Evolutionary conservation across 2,113 vertebrate genomes (phyloP).

Genomic region (Perca fluviatilis): DNA sequence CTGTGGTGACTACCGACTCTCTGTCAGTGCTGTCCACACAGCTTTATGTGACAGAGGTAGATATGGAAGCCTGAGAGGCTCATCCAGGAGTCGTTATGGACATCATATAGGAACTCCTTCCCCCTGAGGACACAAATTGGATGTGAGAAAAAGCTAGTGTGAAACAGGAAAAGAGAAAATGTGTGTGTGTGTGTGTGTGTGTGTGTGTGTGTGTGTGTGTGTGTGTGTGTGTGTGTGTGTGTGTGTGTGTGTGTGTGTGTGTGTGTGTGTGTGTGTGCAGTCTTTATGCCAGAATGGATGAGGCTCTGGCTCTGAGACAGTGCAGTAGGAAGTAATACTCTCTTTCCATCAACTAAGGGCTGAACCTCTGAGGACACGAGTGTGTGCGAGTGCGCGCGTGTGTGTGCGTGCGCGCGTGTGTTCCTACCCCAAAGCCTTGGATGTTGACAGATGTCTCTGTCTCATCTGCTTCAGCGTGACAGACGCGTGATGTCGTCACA

Average conservation of each 20-base stretch:
- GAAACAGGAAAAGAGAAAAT: slow-evolving; percentile 16
- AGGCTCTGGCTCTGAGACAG: slow-evolving; percentile 39
- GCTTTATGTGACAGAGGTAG: slow-evolving; percentile 50
- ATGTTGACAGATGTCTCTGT: slow-evolving; percentile 68
- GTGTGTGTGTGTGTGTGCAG: neutral
- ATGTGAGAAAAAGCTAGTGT: slow-evolving; percentile 12
- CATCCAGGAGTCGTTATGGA: slow-evolving; percentile 50
- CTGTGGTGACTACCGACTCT: slow-evolving; percentile 28
- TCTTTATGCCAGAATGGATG: slow-evolving; percentile 30
- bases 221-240: slow-evolving; percentile 6
- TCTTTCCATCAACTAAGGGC: slow-evolving; percentile 57
- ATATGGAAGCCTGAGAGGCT: slow-evolving; percentile 51
- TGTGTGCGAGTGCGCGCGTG: slow-evolving; percentile 14
- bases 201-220: neutral
- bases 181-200: slow-evolving; percentile 9
- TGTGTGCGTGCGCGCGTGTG: slow-evolving; percentile 18
- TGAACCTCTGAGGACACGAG: slow-evolving; percentile 39
- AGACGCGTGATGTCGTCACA: slow-evolving; percentile 37
- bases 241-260: neutral
- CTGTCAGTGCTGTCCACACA: slow-evolving; percentile 39
- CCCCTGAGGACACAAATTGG: slow-evolving; percentile 29
- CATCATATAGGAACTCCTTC: slow-evolving; percentile 9
- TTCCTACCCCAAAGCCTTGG: slow-evolving; percentile 42
- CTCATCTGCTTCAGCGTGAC: slow-evolving; percentile 36
- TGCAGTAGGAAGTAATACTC: slow-evolving; percentile 37